Percentiles rank a stretch among this genome's conserved stretches.
These are phyloP conservation scores for Octodonta nipae DNA, from an alignment of 2,888 invertebrate genomes.

Conservation along the genomic window DNA sequence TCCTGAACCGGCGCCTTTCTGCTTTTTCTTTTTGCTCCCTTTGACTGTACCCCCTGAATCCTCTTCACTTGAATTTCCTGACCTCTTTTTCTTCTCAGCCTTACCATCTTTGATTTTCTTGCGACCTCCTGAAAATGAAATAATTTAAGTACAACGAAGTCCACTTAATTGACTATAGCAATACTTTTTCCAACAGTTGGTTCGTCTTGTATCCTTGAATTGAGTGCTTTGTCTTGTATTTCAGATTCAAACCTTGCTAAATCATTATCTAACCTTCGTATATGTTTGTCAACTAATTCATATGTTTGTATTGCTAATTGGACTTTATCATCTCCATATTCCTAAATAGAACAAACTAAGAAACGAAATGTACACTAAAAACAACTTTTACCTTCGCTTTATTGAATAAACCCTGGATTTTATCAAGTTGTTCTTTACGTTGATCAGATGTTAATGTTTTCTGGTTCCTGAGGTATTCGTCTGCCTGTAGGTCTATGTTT, in stretches of 20 bases:
- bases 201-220: slow-evolving; percentile 57
- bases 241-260: slow-evolving; percentile 92
- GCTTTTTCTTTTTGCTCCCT: slow-evolving; percentile 43
- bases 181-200: slow-evolving; percentile 48
- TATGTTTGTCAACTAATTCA: slow-evolving; percentile 95
- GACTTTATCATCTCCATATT: slow-evolving; percentile 94
- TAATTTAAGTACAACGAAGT: neutral
- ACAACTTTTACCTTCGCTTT: slow-evolving; percentile 57
- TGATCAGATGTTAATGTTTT: slow-evolving; percentile 62
- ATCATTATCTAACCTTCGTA: slow-evolving; percentile 87
- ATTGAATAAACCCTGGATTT: slow-evolving; percentile 77
- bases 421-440: slow-evolving; percentile 67
- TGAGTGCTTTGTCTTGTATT: slow-evolving; percentile 85
- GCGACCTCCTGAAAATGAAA: slow-evolving; percentile 45
- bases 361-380: neutral
- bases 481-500: slow-evolving; percentile 77
- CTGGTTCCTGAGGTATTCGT: slow-evolving; percentile 63
- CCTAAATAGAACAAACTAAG: slow-evolving; percentile 31
- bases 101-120: slow-evolving; percentile 55
- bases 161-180: slow-evolving; percentile 4
- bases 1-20: slow-evolving; percentile 36
- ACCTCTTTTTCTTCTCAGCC: slow-evolving; percentile 45
- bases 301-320: slow-evolving; percentile 96
- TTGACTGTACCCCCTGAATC: slow-evolving; percentile 34
- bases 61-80: slow-evolving; percentile 38